A percentile compares a stretch with the other conserved stretches of the same genome.
Evolutionary conservation across 2,888 invertebrate genomes (phyloP).

Genomic region (Acanthosepion pharaonis): DNA sequence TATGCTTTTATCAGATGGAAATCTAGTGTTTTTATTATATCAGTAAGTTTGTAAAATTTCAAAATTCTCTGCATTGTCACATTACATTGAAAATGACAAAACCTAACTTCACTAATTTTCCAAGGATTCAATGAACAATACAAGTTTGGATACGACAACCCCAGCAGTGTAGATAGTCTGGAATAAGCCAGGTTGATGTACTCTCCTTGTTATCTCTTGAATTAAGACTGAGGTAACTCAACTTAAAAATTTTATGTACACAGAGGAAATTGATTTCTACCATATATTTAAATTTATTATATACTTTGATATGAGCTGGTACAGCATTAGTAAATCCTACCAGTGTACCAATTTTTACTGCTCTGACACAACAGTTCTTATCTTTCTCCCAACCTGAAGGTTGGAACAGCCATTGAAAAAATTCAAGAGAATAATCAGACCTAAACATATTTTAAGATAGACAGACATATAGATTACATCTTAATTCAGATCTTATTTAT

Average conservation of each 20-base stretch:
- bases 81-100: slow-evolving; percentile 95
- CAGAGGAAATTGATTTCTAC: slow-evolving; percentile 99
- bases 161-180: slow-evolving; percentile 99
- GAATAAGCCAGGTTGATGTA: slow-evolving; percentile 93
- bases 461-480: too few species aligned
- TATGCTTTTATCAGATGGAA: slow-evolving; percentile 76
- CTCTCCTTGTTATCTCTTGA: slow-evolving; percentile 96
- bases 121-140: slow-evolving; percentile 98
- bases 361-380: slow-evolving; percentile 98
- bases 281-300: slow-evolving; percentile 83
- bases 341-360: slow-evolving; percentile 90
- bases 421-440: too few species aligned
- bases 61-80: slow-evolving; percentile 99
- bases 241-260: slow-evolving; percentile 97
- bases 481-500: too few species aligned
- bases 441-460: too few species aligned
- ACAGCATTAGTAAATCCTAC: slow-evolving; percentile 99
- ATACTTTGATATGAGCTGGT: slow-evolving; percentile 92
- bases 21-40: slow-evolving; percentile 79
- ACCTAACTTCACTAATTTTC: slow-evolving; percentile 97
- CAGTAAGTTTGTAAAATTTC: slow-evolving; percentile 95
- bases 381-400: slow-evolving; percentile 96
- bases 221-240: slow-evolving; percentile 98
- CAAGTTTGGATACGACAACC: slow-evolving; percentile 97
- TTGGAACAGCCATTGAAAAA: slow-evolving; percentile 86